Percentiles rank a stretch among this genome's conserved stretches.
Evolutionary conservation across 2,797 vertebrate species (phyloP).

Genomic region (Yasuhikotakia modesta): DNA sequence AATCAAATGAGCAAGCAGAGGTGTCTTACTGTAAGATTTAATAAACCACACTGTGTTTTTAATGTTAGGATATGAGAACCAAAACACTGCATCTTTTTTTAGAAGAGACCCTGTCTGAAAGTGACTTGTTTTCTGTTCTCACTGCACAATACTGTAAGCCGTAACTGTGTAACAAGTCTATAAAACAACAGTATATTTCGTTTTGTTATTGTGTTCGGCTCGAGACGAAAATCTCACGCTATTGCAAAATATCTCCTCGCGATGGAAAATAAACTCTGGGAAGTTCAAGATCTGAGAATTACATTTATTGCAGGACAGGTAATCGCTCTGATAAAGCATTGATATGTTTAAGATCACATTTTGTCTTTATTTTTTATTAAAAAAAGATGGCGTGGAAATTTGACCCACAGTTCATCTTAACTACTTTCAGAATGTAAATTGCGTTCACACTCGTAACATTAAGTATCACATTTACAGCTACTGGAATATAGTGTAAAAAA

Average conservation of each 20-base stretch:
- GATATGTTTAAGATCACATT: slow-evolving; percentile 48
- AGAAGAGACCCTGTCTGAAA: background rate
- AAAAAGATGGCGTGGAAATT: slow-evolving; percentile 35
- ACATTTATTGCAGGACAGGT: slow-evolving; percentile 24
- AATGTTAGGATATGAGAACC: background rate
- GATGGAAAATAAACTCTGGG: slow-evolving; percentile 26
- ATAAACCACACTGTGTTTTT: slow-evolving; percentile 5
- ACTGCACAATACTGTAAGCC: background rate
- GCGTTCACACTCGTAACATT: slow-evolving; percentile 40
- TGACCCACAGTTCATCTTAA: slow-evolving; percentile 35
- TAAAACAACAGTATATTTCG: slow-evolving; percentile 8
- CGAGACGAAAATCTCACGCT: background rate
- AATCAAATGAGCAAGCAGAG: slow-evolving; percentile 2
- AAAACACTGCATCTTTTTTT: slow-evolving; percentile 6
- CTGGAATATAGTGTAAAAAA: slow-evolving; percentile 34
- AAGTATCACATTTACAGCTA: slow-evolving; percentile 40
- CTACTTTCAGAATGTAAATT: slow-evolving; percentile 52
- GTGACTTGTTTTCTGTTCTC: background rate
- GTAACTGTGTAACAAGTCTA: slow-evolving; percentile 4
- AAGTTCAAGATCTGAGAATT: slow-evolving; percentile 14
- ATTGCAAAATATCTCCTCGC: background rate
- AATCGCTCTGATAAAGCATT: slow-evolving; percentile 41
- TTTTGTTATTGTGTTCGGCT: background rate
- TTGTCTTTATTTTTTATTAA: slow-evolving; percentile 47
- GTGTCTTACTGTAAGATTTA: slow-evolving; percentile 2